Conservation (phyloP, 2,888 invertebrate genomes). For the Amblyjoppa proteus region DNA sequence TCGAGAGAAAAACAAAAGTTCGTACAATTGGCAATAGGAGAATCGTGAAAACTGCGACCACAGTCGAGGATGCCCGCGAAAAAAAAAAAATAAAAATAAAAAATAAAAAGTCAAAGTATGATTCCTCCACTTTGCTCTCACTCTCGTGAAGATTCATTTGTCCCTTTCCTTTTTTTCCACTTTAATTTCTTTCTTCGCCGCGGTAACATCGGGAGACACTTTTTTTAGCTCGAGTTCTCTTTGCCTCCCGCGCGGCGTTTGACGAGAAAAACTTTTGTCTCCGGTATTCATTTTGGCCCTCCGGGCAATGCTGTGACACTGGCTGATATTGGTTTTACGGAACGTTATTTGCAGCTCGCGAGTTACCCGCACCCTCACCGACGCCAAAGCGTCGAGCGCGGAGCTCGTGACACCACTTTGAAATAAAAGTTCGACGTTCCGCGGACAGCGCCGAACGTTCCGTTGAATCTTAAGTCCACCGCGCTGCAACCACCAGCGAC, state of each 20-base stretch:
- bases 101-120: slow-evolving; percentile 41
- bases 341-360: slow-evolving; percentile 59
- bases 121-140: slow-evolving; percentile 15
- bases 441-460: slow-evolving; percentile 57
- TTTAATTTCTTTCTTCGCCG: slow-evolving; percentile 15
- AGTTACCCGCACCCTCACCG: background rate
- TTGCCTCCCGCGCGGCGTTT: slow-evolving; percentile 49
- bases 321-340: slow-evolving; percentile 61
- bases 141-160: slow-evolving; percentile 1
- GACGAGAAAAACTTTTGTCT: slow-evolving; percentile 74
- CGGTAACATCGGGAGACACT: slow-evolving; percentile 50
- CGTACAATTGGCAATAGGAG: background rate
- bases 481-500: slow-evolving; percentile 47
- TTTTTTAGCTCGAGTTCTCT: slow-evolving; percentile 60
- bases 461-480: slow-evolving; percentile 67
- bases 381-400: background rate
- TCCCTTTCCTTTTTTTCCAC: slow-evolving; percentile 10
- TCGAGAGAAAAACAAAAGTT: background rate
- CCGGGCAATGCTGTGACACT: slow-evolving; percentile 1
- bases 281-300: slow-evolving; percentile 69
- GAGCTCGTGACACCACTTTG: slow-evolving; percentile 59
- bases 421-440: slow-evolving; percentile 71
- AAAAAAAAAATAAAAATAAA: too few relatives aligned
- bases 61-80: background rate
- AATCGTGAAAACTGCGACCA: slow-evolving; percentile 33